Evolutionary conservation across 1,140 invertebrate species (phyloP).

Genomic region (Pomacea maculata): DNA sequence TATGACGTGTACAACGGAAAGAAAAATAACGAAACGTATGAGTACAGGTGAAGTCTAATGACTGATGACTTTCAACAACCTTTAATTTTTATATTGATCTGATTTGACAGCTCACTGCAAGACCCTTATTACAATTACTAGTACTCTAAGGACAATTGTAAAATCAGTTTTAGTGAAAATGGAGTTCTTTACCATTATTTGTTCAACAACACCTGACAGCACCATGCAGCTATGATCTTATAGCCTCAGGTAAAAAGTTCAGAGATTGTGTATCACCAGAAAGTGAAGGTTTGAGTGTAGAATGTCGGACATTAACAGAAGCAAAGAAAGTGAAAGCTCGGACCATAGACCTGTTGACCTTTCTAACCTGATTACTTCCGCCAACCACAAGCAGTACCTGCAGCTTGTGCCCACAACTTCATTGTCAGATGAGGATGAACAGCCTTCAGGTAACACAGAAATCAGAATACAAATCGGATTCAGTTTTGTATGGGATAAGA

Average conservation of each 20-base stretch:
- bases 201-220: not conserved
- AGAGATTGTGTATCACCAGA: not conserved
- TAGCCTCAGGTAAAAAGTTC: not conserved
- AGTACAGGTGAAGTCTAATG: too few relatives aligned
- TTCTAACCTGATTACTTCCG: not conserved
- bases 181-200: not conserved
- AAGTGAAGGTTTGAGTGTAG: not conserved
- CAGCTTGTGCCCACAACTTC: conserved; percentile 39
- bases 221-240: not conserved
- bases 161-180: too few relatives aligned
- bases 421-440: conserved; percentile 46
- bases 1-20: too few relatives aligned
- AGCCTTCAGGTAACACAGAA: not conserved
- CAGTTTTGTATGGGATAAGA: not conserved
- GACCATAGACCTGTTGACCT: not conserved
- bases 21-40: too few relatives aligned
- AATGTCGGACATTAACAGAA: not conserved
- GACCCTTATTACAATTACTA: too few relatives aligned
- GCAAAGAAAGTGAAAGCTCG: not conserved
- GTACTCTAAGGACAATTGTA: too few relatives aligned
- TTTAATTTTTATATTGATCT: too few relatives aligned
- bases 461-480: not conserved
- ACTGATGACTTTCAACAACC: too few relatives aligned
- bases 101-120: too few relatives aligned
- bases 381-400: conserved; percentile 27